Conservation (phyloP, 2,113 vertebrate genomes). For the Pseudorasbora parva region DNA sequence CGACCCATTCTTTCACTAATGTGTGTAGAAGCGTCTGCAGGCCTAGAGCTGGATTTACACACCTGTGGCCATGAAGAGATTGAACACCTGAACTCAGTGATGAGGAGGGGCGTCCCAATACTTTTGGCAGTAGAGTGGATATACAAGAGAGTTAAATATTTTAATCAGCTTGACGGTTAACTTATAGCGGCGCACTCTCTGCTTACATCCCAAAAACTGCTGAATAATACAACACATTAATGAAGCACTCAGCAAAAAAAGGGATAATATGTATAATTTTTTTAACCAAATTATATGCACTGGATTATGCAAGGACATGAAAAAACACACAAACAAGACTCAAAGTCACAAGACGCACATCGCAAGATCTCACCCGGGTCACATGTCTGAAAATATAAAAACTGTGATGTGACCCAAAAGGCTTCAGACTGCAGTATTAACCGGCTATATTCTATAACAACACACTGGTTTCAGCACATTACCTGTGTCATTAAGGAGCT, state of each 20-base stretch:
- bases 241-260: not conserved
- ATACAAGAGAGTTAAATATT: too few species aligned
- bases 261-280: not conserved
- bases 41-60: too few species aligned
- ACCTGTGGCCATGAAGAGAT: too few species aligned
- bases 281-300: not conserved
- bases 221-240: not conserved
- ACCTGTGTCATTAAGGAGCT: not conserved
- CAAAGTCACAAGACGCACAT: not conserved
- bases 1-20: too few species aligned
- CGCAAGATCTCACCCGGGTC: not conserved
- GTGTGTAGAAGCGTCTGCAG: too few species aligned
- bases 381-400: too few species aligned
- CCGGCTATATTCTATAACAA: not conserved
- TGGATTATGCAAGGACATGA: not conserved
- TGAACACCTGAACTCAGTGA: too few species aligned
- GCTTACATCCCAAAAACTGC: not conserved
- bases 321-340: not conserved
- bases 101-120: too few species aligned
- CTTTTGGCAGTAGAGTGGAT: too few species aligned
- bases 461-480: not conserved
- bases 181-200: not conserved
- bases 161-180: too few species aligned
- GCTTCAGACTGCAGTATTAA: not conserved
- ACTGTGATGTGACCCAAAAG: too few species aligned